Percentiles rank a stretch among this genome's conserved stretches.
phyloP scores from a whole-genome alignment of 2,113 vertebrate species.

The Centropus bengalensis region DNA sequence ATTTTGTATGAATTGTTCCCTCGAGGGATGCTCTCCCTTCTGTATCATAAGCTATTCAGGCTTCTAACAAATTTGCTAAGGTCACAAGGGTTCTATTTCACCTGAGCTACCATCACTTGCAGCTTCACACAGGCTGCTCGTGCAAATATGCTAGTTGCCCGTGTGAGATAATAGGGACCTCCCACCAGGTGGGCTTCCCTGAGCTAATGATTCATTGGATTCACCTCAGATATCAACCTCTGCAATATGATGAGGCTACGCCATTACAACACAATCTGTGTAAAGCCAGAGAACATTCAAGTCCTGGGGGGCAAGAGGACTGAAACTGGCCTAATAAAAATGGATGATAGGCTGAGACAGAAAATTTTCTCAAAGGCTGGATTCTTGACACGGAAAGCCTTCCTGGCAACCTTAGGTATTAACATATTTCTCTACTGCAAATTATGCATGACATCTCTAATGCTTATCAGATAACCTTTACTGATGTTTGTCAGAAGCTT shows the following conservation, averaged over 20 bases:
- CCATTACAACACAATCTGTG: background rate
- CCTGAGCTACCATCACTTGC: background rate
- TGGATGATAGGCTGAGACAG: background rate
- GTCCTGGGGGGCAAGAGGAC: background rate
- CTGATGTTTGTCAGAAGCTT: background rate
- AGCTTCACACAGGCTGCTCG: background rate
- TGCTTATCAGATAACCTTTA: background rate
- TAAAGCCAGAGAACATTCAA: background rate
- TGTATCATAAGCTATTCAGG: background rate
- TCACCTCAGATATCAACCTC: background rate
- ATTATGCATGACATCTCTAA: background rate
- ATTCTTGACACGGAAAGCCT: background rate
- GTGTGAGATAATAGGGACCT: background rate
- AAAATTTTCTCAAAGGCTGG: background rate
- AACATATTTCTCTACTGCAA: background rate
- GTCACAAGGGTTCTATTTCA: background rate
- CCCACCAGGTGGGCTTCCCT: background rate
- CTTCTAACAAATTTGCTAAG: background rate
- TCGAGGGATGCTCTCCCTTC: background rate
- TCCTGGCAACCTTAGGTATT: background rate
- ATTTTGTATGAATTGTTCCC: background rate
- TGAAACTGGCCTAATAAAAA: background rate
- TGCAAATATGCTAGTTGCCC: background rate
- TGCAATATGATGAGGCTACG: rapidly evolving
- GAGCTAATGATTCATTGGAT: background rate